These are phyloP conservation scores for Bradypodion ventrale DNA, from an alignment of 2,797 vertebrate species.

Conservation along the genomic window DNA sequence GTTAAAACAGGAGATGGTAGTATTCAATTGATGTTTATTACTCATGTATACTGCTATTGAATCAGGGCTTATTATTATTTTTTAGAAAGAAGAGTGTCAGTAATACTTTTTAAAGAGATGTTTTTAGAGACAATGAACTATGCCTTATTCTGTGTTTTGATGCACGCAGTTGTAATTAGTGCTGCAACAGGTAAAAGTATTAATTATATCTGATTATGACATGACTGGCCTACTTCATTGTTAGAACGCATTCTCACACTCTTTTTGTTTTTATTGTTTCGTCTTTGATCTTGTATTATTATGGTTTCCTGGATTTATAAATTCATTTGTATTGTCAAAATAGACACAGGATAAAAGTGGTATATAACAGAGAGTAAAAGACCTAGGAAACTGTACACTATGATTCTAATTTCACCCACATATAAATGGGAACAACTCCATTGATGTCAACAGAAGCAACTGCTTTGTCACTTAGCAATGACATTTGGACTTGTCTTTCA, in stretches of 20 bases:
- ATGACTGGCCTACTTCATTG: conserved; percentile 58
- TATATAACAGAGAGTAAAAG: not conserved
- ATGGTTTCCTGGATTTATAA: conserved; percentile 49
- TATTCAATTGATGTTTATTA: not conserved
- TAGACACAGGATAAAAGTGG: not conserved
- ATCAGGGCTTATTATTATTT: conserved; percentile 29
- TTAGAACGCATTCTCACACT: conserved; percentile 50
- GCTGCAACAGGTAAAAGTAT: conserved; percentile 61
- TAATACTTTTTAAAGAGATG: conserved; percentile 14
- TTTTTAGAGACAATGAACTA: conserved; percentile 36
- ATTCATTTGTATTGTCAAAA: conserved; percentile 32
- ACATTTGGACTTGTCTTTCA: not conserved
- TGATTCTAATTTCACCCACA: conserved; percentile 6
- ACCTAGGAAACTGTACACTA: not conserved
- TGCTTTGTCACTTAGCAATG: not conserved
- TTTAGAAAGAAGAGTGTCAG: conserved; percentile 32
- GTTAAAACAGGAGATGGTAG: not conserved
- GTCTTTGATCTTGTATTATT: conserved; percentile 53
- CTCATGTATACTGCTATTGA: conserved; percentile 12
- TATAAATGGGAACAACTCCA: not conserved
- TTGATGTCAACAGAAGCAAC: not conserved
- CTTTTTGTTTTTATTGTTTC: conserved; percentile 56
- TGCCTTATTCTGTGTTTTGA: conserved; percentile 53
- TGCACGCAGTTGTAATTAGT: conserved; percentile 59
- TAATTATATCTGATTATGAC: conserved; percentile 66